These are phyloP conservation scores for Carettochelys insculpta DNA, from an alignment of 2,113 vertebrate genomes.

Conservation along the genomic window DNA sequence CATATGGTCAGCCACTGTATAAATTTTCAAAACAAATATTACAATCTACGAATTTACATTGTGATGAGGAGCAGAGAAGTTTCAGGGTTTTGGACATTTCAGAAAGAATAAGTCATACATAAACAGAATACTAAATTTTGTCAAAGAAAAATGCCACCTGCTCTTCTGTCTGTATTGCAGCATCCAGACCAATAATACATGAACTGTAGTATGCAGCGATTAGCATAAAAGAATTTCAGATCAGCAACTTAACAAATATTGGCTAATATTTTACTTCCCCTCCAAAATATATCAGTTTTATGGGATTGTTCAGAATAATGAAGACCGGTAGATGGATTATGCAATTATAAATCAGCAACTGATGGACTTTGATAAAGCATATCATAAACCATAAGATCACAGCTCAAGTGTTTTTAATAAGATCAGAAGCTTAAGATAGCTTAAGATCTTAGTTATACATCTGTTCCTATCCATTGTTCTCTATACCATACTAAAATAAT, in stretches of 20 bases:
- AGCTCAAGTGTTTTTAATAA: conserved; percentile 15
- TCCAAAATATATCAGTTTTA: neutral
- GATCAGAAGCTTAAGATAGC: neutral
- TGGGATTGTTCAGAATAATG: neutral
- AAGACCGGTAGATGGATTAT: neutral
- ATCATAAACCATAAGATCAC: conserved; percentile 36
- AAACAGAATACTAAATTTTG: conserved; percentile 33
- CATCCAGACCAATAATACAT: neutral
- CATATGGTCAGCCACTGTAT: conserved; percentile 89
- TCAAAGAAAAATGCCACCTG: conserved; percentile 57
- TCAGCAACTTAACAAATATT: neutral
- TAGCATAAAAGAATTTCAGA: neutral
- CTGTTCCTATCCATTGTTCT: neutral
- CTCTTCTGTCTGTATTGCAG: conserved; percentile 26
- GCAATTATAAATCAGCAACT: neutral
- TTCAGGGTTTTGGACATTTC: conserved; percentile 49
- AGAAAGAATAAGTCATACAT: conserved; percentile 43
- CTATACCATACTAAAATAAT: neutral
- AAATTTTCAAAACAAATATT: conserved; percentile 81
- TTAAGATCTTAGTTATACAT: neutral
- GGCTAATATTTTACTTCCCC: neutral
- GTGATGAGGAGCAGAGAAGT: conserved; percentile 39
- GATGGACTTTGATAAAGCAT: conserved; percentile 9
- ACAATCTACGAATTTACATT: conserved; percentile 71
- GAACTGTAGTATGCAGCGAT: neutral